A percentile compares a stretch with the other conserved stretches of the same genome.
phyloP scores from a whole-genome alignment of 2,888 invertebrate species.

The Leptura quadrifasciata region DNA sequence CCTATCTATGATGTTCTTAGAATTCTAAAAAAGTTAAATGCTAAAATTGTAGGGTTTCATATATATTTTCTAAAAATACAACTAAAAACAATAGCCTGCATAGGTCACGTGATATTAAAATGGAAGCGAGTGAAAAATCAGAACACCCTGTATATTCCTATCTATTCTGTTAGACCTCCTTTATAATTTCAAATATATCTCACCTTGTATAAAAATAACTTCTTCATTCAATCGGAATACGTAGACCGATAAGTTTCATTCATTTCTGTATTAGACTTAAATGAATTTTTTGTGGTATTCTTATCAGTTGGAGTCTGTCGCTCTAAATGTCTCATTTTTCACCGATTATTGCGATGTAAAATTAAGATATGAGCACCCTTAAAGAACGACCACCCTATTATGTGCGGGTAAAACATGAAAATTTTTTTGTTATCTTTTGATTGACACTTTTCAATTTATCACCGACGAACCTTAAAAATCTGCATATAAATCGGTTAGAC shows the following conservation, averaged over 20 bases:
- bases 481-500: constrained; percentile 38
- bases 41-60: no score
- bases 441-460: constrained; percentile 42
- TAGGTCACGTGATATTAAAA: no score
- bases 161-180: no score
- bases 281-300: constrained; percentile 23
- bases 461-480: constrained; percentile 36
- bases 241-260: constrained; percentile 26
- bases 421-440: constrained; percentile 36
- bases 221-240: constrained; percentile 24
- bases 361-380: constrained; percentile 40
- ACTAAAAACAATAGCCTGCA: no score
- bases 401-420: constrained; percentile 34
- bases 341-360: constrained; percentile 41
- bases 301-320: constrained; percentile 32
- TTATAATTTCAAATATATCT: no score
- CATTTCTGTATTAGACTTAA: constrained; percentile 22
- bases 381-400: constrained; percentile 36
- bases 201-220: constrained; percentile 20
- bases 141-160: no score
- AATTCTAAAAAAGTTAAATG: no score
- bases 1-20: no score
- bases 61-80: no score
- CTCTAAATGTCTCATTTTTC: constrained; percentile 40
- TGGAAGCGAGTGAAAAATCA: no score